Evolutionary conservation across 2,113 vertebrate genomes (phyloP).

Genomic region (Coryphaenoides rupestris): DNA sequence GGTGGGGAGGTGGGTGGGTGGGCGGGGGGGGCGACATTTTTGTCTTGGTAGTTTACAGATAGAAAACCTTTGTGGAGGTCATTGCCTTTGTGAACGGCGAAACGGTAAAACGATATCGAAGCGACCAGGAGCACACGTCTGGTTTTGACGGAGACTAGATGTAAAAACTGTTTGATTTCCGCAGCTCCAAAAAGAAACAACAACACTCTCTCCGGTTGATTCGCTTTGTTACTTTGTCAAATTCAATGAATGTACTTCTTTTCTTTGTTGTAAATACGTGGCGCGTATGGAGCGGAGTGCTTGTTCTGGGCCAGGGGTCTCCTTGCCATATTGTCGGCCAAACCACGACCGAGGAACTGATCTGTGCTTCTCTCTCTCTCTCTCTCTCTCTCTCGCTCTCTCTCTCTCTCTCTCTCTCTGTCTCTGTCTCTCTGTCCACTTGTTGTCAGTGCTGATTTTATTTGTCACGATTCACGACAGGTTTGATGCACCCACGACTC

Average conservation of each 20-base stretch:
- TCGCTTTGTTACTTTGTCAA: conserved; percentile 81
- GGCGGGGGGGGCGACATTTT: conserved; percentile 24
- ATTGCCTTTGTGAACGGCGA: conserved; percentile 5
- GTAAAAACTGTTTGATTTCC: conserved; percentile 70
- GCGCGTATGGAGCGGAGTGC: conserved; percentile 58
- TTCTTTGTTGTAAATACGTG: conserved; percentile 76
- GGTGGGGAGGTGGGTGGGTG: conserved; percentile 11
- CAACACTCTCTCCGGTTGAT: conserved; percentile 31
- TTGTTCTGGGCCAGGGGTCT: conserved; percentile 59
- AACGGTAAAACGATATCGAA: conserved; percentile 25
- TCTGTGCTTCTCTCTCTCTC: conserved; percentile 33
- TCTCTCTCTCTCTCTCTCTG: conserved; percentile 26
- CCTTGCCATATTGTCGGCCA: conserved; percentile 59
- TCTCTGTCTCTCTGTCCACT: conserved; percentile 37
- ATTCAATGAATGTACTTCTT: conserved; percentile 78
- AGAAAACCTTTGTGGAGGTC: conserved; percentile 31
- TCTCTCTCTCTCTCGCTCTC: conserved; percentile 46
- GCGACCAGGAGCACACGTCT: conserved; percentile 42
- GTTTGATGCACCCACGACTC: conserved; percentile 66
- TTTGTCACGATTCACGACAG: conserved; percentile 50
- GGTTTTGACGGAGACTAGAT: conserved; percentile 65
- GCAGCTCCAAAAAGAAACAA: conserved; percentile 60
- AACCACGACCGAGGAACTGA: conserved; percentile 52
- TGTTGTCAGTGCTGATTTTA: conserved; percentile 9
- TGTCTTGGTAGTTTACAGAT: conserved; percentile 51